phyloP scores from a whole-genome alignment of 2,113 vertebrate species.

The Casuarius casuarius region DNA sequence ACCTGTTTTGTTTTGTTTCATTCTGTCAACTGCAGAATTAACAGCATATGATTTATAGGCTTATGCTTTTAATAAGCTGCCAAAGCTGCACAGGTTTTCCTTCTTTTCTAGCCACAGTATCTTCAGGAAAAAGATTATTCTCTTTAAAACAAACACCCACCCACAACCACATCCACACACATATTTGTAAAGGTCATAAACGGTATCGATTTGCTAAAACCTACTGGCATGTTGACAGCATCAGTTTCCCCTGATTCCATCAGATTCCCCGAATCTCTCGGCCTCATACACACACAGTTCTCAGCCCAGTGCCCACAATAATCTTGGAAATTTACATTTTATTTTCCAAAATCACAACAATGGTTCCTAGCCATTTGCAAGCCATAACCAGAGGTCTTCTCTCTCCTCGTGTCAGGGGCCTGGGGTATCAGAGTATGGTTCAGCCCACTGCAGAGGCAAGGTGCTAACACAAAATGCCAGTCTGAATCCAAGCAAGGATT shows the following conservation, averaged over 20 bases:
- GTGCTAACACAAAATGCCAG: background rate
- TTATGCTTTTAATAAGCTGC: background rate
- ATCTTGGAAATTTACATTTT: background rate
- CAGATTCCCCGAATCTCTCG: background rate
- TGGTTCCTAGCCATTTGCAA: background rate
- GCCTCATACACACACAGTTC: background rate
- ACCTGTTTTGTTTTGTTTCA: background rate
- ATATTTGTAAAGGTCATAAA: background rate
- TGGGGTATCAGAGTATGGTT: background rate
- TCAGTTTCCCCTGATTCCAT: background rate
- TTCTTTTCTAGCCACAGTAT: background rate
- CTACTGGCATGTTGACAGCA: background rate
- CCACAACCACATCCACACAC: background rate
- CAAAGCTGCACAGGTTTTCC: too few relatives aligned
- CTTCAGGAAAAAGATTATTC: background rate
- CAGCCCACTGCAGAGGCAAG: background rate
- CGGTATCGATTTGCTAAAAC: background rate
- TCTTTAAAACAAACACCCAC: background rate
- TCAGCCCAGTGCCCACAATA: background rate
- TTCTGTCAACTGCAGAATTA: background rate
- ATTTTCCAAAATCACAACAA: background rate
- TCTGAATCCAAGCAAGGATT: background rate
- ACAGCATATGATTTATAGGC: rapidly evolving
- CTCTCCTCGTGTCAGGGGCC: background rate
- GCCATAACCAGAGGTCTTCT: background rate